Evolutionary conservation across 2,888 invertebrate genomes (phyloP).

Genomic region (Lithosia quadra): DNA sequence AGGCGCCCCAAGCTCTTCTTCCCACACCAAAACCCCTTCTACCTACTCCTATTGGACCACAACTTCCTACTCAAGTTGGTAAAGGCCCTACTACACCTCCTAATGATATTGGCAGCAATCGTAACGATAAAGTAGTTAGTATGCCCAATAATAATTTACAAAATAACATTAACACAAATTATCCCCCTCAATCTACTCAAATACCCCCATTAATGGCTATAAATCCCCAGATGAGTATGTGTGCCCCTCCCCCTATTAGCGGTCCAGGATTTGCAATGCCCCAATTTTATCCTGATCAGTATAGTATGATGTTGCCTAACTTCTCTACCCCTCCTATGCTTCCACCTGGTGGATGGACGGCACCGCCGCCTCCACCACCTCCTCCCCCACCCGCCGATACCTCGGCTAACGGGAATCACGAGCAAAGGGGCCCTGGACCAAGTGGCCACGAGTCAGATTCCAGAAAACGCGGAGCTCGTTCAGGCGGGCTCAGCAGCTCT

Average conservation of each 20-base stretch:
- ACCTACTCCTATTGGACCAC: slow-evolving; percentile 74
- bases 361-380: slow-evolving; percentile 75
- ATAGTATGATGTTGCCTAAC: slow-evolving; percentile 76
- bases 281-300: slow-evolving; percentile 79
- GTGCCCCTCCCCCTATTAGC: slow-evolving; percentile 72
- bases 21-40: slow-evolving; percentile 67
- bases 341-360: slow-evolving; percentile 68
- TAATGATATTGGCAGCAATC: slow-evolving; percentile 26
- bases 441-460: slow-evolving; percentile 82
- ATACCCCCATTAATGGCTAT: slow-evolving; percentile 79
- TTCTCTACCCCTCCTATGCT: slow-evolving; percentile 60
- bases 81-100: slow-evolving; percentile 62
- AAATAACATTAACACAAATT: slow-evolving; percentile 50
- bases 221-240: slow-evolving; percentile 79
- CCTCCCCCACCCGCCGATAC: slow-evolving; percentile 71
- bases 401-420: slow-evolving; percentile 65
- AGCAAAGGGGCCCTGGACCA: slow-evolving; percentile 74
- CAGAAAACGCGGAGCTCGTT: slow-evolving; percentile 77
- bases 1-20: slow-evolving; percentile 65
- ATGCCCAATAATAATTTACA: slow-evolving; percentile 43
- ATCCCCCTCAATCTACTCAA: slow-evolving; percentile 59
- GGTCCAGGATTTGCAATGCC: slow-evolving; percentile 75
- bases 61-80: slow-evolving; percentile 57
- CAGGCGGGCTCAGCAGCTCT: slow-evolving; percentile 56
- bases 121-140: slow-evolving; percentile 29